Evolutionary conservation across 2,888 invertebrate species (phyloP), one percentile per base, ranked within the genome.

Genomic region (Trileptium ribeirensis): DNA sequence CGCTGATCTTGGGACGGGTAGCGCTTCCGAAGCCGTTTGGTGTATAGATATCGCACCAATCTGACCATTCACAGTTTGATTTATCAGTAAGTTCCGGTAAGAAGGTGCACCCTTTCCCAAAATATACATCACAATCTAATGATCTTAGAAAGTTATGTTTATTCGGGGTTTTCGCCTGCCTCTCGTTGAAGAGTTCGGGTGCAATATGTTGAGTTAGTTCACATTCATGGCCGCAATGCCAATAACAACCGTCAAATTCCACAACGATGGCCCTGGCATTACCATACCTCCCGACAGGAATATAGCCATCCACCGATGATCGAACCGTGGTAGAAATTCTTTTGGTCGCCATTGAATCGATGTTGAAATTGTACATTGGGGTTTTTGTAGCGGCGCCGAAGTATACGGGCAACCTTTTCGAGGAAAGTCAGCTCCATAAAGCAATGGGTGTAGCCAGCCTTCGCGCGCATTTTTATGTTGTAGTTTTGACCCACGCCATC

Each of bases 241-340:
- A 70, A 70, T 34, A 70, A 36, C 74, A 70, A 19, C 74, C 74
- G 31, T 70, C 19, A 70, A 70, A 70, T 36, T 70, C 34, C n/a
- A 70, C 19, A 15, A 70, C n/a, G 19, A 70, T 36, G 8, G 74
- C 34, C 31, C n/a, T 70, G n/a, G 8, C 31, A 31, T 70, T 34
- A 15, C 33, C 34, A 19, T 15, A 36, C 34, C 31, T 34, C 8
- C n/a, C 8, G 8, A 51, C 51, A 15, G 74, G 34, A 70, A 70
- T 70, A n/a, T 70, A 70, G 8, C 74, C 74, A 15, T 70, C 74
- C 8, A 70, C 74, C 8, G 31, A 31, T 70, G 8, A 19, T 19
- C n/a, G 33, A 15, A 15, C 74, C 74, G 15, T 70, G 74, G 8
- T 70, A 31, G 31, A 70, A 19, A 15, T 70, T 70, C 31, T 70